Conservation (phyloP, 2,888 invertebrate genomes). For the Pollenia angustigena region DNA sequence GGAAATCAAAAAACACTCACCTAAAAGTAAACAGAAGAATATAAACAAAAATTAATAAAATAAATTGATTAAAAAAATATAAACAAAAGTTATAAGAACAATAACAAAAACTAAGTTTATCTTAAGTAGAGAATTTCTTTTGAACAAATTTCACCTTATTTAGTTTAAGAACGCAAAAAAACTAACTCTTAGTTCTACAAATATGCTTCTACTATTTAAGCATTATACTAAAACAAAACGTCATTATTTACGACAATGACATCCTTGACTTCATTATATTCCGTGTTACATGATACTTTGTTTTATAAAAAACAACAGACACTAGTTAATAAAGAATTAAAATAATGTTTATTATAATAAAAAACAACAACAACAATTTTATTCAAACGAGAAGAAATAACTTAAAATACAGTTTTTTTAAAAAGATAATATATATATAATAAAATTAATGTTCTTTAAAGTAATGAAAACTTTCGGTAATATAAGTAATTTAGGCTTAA, state of each 20-base stretch:
- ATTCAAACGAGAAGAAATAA: not conserved
- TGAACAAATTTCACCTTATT: conserved; percentile 26
- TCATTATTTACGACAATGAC: conserved; percentile 78
- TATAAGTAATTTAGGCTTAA: too few relatives aligned
- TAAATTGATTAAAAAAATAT: not conserved
- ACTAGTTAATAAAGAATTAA: conserved; percentile 57
- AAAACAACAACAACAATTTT: not conserved
- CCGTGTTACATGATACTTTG: conserved; percentile 75
- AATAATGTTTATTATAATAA: conserved; percentile 33
- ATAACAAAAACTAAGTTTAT: not conserved
- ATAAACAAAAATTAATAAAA: conserved; percentile 26
- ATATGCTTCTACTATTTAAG: too few relatives aligned
- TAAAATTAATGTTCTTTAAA: too few relatives aligned
- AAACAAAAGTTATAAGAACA: not conserved
- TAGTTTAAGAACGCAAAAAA: conserved; percentile 25
- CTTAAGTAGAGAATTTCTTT: not conserved
- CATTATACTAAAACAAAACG: conserved; percentile 45
- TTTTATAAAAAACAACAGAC: conserved; percentile 31
- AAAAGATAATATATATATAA: too few relatives aligned
- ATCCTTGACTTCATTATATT: conserved; percentile 83
- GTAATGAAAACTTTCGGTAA: too few relatives aligned
- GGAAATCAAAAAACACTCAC: conserved; percentile 49
- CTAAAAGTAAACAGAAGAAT: conserved; percentile 44
- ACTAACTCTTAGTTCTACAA: not conserved
- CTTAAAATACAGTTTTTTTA: not conserved